Conservation (phyloP, 1,140 invertebrate genomes). For the Phymorhynchus buccinoides region DNA sequence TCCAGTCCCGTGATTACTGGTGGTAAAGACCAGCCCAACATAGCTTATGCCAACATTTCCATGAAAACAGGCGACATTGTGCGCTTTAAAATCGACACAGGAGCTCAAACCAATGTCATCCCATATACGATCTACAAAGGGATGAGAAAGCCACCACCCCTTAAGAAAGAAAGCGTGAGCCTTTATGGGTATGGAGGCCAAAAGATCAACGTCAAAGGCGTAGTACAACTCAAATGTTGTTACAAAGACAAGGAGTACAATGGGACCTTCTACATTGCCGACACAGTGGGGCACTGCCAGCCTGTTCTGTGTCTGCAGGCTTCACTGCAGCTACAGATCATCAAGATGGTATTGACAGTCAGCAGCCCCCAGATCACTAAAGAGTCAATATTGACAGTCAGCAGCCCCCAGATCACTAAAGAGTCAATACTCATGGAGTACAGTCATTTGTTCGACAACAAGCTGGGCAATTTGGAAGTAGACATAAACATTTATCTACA, state of each 20-base stretch:
- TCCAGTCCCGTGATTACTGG: too few species aligned
- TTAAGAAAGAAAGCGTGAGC: not conserved
- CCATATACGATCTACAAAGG: constrained; percentile 21
- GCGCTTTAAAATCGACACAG: constrained; percentile 42
- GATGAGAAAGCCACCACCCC: constrained; percentile 47
- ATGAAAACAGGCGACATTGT: constrained; percentile 37
- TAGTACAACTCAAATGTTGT: not conserved
- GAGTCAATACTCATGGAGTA: constrained; percentile 40
- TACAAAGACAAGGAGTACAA: constrained; percentile 12
- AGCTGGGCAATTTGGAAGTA: constrained; percentile 43
- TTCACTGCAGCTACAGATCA: constrained; percentile 9
- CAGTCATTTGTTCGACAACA: constrained; percentile 41
- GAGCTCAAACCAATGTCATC: constrained; percentile 41
- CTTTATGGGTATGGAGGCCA: not conserved
- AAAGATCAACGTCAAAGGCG: not conserved
- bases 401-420: too few species aligned
- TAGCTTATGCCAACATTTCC: constrained; percentile 43
- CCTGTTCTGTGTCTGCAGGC: constrained; percentile 21
- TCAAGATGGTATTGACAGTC: constrained; percentile 21
- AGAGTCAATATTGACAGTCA: too few species aligned
- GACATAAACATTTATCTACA: constrained; percentile 38
- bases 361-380: not conserved
- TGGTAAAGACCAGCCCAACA: not conserved
- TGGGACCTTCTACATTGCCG: not conserved
- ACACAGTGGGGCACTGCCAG: not conserved